phyloP scores from a whole-genome alignment of 2,888 invertebrate genomes.

The Acanthoscelides obtectus region DNA sequence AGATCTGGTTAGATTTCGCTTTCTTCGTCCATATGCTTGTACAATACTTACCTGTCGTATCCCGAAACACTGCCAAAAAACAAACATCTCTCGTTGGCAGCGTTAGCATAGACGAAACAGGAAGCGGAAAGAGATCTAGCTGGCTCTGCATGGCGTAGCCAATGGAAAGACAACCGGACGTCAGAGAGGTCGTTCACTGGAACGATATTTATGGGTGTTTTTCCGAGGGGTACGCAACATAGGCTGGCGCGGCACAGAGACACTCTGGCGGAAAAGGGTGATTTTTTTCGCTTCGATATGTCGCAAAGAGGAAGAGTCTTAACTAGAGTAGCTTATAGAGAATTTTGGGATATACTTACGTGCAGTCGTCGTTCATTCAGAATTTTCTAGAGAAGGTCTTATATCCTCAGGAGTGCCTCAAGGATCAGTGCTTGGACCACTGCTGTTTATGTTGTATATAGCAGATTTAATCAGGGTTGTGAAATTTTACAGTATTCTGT shows the following conservation, averaged over 20 bases:
- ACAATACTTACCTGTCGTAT: no score
- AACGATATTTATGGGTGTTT: conserved; percentile 45
- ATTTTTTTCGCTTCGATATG: conserved; percentile 28
- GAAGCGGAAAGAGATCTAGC: conserved; percentile 37
- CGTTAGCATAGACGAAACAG: conserved; percentile 7
- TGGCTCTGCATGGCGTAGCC: conserved; percentile 25
- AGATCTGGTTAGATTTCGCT: no score
- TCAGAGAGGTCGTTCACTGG: conserved; percentile 44
- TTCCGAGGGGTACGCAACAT: not conserved
- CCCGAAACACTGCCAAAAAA: conserved; percentile 33
- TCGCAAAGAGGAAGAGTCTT: conserved; percentile 22
- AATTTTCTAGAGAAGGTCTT: no score
- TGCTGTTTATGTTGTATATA: no score
- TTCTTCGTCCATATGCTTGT: no score
- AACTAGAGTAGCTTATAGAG: conserved; percentile 31
- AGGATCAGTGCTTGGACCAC: no score
- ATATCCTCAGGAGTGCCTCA: no score
- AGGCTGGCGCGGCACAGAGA: not conserved
- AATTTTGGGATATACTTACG: no score
- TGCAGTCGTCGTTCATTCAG: no score
- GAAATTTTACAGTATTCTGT: no score
- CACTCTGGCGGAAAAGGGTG: conserved; percentile 36
- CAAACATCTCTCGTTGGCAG: conserved; percentile 32
- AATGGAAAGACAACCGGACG: conserved; percentile 42
- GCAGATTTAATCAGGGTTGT: no score